These are phyloP conservation scores for Microhierax caerulescens DNA, from an alignment of 2,797 vertebrate genomes.

Conservation along the genomic window DNA sequence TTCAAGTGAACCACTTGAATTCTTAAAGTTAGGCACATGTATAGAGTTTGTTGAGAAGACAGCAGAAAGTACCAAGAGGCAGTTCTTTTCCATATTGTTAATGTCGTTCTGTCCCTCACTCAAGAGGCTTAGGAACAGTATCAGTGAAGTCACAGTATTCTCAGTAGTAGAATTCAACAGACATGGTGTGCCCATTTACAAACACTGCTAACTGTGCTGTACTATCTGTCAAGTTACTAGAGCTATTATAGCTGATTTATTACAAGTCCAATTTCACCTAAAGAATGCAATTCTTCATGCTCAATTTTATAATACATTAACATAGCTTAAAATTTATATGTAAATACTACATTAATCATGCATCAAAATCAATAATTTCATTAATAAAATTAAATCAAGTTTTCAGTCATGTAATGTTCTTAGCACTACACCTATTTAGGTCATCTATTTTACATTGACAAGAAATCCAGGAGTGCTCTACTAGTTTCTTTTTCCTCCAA, in stretches of 20 bases:
- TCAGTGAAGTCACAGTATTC: not conserved
- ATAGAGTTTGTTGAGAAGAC: not conserved
- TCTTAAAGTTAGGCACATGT: accelerated
- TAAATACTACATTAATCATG: not conserved
- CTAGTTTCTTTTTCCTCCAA: not conserved
- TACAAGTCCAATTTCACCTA: not conserved
- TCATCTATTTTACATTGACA: constrained; percentile 4
- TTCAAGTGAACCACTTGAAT: not conserved
- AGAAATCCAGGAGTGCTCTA: constrained; percentile 28
- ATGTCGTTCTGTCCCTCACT: not conserved
- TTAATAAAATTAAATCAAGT: constrained; percentile 3
- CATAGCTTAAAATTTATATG: not conserved
- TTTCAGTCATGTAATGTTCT: constrained; percentile 41
- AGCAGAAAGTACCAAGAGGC: not conserved
- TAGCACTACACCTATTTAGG: constrained; percentile 37
- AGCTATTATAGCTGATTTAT: not conserved
- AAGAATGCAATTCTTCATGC: not conserved
- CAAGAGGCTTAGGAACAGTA: not conserved
- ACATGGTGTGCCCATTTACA: not conserved
- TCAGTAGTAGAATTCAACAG: not conserved
- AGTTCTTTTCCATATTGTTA: not conserved
- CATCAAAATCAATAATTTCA: not conserved
- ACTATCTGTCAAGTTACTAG: not conserved
- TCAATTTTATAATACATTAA: not conserved
- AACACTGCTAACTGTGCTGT: not conserved